These are phyloP conservation scores for Hylaeus volcanicus DNA, from an alignment of 1,140 invertebrate genomes.

Conservation along the genomic window DNA sequence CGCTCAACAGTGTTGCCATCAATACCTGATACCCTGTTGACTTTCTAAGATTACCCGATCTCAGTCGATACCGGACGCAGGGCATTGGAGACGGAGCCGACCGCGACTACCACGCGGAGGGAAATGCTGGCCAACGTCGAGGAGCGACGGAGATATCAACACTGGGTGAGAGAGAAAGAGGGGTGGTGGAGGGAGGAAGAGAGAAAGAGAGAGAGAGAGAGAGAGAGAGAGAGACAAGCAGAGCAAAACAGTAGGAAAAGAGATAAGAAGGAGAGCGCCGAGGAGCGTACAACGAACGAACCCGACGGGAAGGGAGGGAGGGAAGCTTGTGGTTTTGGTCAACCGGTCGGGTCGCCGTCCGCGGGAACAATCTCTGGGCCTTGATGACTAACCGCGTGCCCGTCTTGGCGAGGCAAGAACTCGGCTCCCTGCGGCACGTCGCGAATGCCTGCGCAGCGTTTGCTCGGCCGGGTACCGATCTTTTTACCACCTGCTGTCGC, in stretches of 20 bases:
- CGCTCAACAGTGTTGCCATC: slow-evolving; percentile 30
- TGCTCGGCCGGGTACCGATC: slow-evolving; percentile 70
- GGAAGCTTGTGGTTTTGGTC: slow-evolving; percentile 73
- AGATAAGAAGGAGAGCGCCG: slow-evolving; percentile 6
- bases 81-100: slow-evolving; percentile 18
- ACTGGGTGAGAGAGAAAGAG: too few relatives aligned
- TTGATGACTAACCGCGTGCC: slow-evolving; percentile 75
- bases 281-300: slow-evolving; percentile 1
- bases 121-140: slow-evolving; percentile 11
- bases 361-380: slow-evolving; percentile 70
- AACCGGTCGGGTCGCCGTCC: slow-evolving; percentile 69
- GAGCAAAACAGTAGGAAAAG: slow-evolving; percentile 25
- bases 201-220: neutral
- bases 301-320: slow-evolving; percentile 5
- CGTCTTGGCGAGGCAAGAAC: slow-evolving; percentile 73
- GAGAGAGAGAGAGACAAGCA: neutral
- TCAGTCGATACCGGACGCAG: slow-evolving; percentile 33
- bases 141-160: too few relatives aligned
- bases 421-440: slow-evolving; percentile 70
- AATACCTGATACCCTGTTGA: slow-evolving; percentile 44
- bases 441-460: slow-evolving; percentile 72
- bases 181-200: too few relatives aligned
- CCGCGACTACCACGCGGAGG: slow-evolving; percentile 32
- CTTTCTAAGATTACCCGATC: slow-evolving; percentile 55
- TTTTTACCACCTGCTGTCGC: slow-evolving; percentile 73